These are phyloP conservation scores for Pitta sordida DNA, from an alignment of 2,113 vertebrate species.

Conservation along the genomic window DNA sequence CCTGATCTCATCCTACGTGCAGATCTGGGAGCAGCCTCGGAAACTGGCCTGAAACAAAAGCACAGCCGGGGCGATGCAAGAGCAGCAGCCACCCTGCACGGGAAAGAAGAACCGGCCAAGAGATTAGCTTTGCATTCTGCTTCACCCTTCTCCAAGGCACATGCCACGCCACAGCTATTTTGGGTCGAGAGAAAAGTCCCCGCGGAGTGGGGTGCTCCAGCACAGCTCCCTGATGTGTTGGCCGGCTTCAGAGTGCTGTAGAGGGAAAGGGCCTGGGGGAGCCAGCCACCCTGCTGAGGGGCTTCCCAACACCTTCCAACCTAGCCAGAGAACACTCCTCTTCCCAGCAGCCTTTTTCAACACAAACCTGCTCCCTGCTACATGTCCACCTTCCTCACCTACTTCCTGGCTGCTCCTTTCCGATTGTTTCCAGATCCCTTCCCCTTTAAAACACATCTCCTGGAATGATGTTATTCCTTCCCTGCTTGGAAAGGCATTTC, in stretches of 20 bases:
- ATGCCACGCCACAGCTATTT: not conserved
- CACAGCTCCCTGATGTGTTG: not conserved
- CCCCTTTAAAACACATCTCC: not conserved
- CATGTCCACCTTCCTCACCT: not conserved
- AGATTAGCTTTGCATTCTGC: not conserved
- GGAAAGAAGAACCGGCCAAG: not conserved
- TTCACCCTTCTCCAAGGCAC: not conserved
- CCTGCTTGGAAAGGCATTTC: not conserved
- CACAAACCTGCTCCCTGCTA: not conserved
- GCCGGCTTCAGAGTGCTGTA: not conserved
- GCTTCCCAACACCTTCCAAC: accelerated
- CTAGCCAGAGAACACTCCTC: not conserved
- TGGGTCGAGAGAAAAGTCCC: not conserved
- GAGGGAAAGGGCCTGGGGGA: not conserved
- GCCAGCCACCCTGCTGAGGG: not conserved
- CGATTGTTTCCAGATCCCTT: not conserved
- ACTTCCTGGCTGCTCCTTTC: not conserved
- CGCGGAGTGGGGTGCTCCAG: not conserved
- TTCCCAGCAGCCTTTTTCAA: not conserved
- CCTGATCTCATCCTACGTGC: not conserved
- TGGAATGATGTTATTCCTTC: not conserved
- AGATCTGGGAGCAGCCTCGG: not conserved
- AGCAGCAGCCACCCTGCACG: accelerated
- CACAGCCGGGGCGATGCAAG: accelerated
- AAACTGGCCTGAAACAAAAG: not conserved